Evolutionary conservation across 1,140 invertebrate genomes (phyloP), one percentile per base, ranked within the genome.

Genomic region (Diplogasteroides magnus): DNA sequence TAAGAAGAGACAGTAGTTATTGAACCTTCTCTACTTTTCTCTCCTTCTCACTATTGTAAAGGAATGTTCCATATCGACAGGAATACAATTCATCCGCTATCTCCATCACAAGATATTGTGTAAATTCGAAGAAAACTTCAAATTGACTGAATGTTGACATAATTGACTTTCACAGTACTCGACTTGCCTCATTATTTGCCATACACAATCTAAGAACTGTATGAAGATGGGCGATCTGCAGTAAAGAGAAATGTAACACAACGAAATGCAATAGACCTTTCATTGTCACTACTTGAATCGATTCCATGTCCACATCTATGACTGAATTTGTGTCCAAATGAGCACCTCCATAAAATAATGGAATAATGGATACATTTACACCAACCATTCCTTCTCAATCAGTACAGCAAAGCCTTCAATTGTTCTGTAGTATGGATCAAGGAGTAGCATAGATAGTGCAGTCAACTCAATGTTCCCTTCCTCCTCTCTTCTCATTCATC

Each of bases 321-420:
- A 83, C 94, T 91, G 86, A 98, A 99, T 84, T 98, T 98, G 83
- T 99, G 96, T 2, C 97, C 97, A 86, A 98, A 98, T 63, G 92
- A 93, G 0, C 98, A 48, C 37, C 37, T 48, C 6, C 37, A 48
- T 11, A 6, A 48, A n/a, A n/a, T n/a, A n/a, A n/a, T n/a, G n/a
- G n/a, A n/a, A n/a, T n/a, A n/a, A n/a, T n/a, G n/a, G n/a, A n/a
- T n/a, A n/a, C n/a, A n/a, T n/a, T n/a, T n/a, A n/a, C n/a, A n/a
- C 37, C 19, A 6, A 86, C 97, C 97, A 99, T 84, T 99, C 97
- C 84, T 99, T 99, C 85, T 99, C 97, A 69, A 98, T 91, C 0
- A 99, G 87, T 6, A 98, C 91, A 85, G 97, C 89, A 84, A 98
- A 98, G 14, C 95, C 94, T 79, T 90, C 89, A 1, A 94, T 88